phyloP scores from a whole-genome alignment of 2,797 vertebrate genomes.

The Emydoidea blandingii region DNA sequence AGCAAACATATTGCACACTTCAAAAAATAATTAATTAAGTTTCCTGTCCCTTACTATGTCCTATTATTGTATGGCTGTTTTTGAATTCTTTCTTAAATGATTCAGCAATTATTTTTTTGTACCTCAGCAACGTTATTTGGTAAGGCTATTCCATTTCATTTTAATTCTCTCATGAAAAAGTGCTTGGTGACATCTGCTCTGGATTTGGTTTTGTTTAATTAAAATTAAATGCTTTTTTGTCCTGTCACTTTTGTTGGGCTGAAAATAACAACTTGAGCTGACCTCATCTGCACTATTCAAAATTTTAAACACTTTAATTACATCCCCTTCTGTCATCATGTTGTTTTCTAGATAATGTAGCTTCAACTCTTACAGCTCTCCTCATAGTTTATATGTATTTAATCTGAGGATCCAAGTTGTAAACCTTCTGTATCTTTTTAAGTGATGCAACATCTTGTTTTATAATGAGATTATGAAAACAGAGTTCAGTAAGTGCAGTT shows the following conservation, averaged over 20 bases:
- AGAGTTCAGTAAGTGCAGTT: neutral
- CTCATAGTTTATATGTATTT: neutral
- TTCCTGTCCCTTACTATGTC: neutral
- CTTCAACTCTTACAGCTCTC: neutral
- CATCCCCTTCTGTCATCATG: neutral
- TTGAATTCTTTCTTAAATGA: conserved; percentile 14
- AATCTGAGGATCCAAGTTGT: neutral
- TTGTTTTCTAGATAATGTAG: neutral
- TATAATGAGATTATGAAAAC: neutral
- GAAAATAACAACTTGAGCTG: conserved; percentile 44
- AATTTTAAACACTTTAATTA: conserved; percentile 23
- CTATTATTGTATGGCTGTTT: neutral
- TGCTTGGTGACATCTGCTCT: conserved; percentile 33
- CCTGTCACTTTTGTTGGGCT: conserved; percentile 19
- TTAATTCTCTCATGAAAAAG: neutral
- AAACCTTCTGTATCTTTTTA: neutral
- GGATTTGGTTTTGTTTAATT: conserved; percentile 45
- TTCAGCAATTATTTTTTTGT: neutral
- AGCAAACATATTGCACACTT: neutral
- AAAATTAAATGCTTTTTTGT: conserved; percentile 50
- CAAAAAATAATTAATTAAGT: neutral
- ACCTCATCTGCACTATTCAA: conserved; percentile 63
- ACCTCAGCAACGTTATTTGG: conserved; percentile 6
- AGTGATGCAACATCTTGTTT: neutral
- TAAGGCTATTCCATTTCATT: conserved; percentile 15